Evolutionary conservation across 2,797 vertebrate species (phyloP).

Genomic region (Tadarida brasiliensis): DNA sequence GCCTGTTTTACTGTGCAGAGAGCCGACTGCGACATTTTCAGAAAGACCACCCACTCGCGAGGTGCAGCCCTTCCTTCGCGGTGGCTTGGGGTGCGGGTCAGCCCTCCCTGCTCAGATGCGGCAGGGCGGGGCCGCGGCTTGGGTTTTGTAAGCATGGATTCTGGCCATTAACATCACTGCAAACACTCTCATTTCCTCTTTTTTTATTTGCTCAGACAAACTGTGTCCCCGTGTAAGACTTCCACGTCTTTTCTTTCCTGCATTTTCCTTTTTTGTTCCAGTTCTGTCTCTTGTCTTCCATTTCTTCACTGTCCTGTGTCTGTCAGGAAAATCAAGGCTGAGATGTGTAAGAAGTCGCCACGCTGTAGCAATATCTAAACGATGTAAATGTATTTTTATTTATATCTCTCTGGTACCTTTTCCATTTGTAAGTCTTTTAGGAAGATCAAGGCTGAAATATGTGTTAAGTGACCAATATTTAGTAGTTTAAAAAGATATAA

Average conservation of each 20-base stretch:
- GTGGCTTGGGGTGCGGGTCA: background rate
- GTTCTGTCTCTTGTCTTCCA: background rate
- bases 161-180: background rate
- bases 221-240: background rate
- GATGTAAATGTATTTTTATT: background rate
- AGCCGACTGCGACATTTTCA: conserved; percentile 69
- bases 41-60: conserved; percentile 40
- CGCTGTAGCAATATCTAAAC: background rate
- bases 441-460: conserved; percentile 57
- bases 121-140: conserved; percentile 52
- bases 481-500: background rate
- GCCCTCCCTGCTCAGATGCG: conserved; percentile 46
- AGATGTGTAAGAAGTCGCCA: background rate
- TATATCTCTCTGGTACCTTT: background rate
- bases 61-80: background rate
- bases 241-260: background rate
- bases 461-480: background rate
- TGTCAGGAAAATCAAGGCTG: conserved; percentile 57
- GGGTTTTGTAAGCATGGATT: conserved; percentile 33
- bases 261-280: background rate
- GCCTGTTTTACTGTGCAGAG: background rate
- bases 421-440: conserved; percentile 69
- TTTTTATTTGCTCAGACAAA: background rate
- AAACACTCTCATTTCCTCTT: background rate
- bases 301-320: conserved; percentile 63